A percentile compares a stretch with the other conserved stretches of the same genome.
Evolutionary conservation across 1,140 invertebrate species (phyloP).

Genomic region (Bombus superbus): DNA sequence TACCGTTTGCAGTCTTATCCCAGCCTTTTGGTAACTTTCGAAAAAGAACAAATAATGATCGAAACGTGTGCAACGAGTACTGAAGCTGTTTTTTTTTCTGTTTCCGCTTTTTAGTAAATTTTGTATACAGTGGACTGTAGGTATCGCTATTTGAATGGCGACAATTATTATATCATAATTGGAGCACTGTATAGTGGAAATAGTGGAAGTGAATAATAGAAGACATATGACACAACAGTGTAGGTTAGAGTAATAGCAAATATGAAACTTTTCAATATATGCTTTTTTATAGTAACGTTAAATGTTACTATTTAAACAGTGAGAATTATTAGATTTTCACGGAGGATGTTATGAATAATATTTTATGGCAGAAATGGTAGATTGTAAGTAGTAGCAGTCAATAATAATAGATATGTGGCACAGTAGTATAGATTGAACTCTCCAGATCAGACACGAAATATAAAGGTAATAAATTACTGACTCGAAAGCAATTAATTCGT

Average conservation of each 20-base stretch:
- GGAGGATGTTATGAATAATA: neutral
- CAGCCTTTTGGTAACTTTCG: neutral
- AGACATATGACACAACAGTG: neutral
- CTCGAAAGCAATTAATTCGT: no score
- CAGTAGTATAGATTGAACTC: neutral
- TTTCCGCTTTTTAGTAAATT: neutral
- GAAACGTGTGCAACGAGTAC: neutral
- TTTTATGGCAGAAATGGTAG: neutral
- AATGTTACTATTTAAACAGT: neutral
- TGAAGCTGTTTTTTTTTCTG: neutral
- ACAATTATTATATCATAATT: neutral
- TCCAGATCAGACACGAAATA: neutral
- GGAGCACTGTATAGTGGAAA: neutral
- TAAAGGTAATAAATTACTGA: neutral
- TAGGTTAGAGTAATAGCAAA: neutral
- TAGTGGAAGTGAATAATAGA: neutral
- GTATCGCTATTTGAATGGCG: no score
- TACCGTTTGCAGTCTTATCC: neutral
- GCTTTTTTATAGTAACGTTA: neutral
- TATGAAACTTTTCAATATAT: neutral
- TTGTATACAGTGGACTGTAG: neutral
- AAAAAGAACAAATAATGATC: neutral
- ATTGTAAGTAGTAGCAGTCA: neutral
- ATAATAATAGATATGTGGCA: neutral
- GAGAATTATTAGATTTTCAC: neutral